Evolutionary conservation across 2,888 invertebrate species (phyloP), one percentile per base, ranked within the genome.

Genomic region (Catocala sponsa): DNA sequence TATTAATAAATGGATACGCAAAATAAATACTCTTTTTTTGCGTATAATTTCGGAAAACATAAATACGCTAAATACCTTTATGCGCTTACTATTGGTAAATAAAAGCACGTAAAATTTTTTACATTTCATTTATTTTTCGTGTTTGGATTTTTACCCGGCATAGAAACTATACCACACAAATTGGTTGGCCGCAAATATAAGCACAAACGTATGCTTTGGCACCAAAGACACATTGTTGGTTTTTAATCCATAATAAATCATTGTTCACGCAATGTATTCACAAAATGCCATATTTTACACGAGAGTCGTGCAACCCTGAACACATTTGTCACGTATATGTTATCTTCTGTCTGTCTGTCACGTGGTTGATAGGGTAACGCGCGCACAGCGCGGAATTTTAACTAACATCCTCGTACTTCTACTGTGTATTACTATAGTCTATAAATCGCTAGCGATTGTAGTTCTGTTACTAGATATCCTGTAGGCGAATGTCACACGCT

Each of bases 341-440:
- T 89, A 91, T 91, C 90, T 85, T 70, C 80, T 78, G 79, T 68
- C 82, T 86, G 86, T 88, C 87, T 86, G 90, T 89, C 88, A 89
- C 86, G 85, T 81, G 83, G 85, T 81, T 87, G 90, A 91, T 90
- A 90, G 86, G 87, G 87, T 91, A 91, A 91, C 87, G 85, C 67
- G 74, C 68, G 72, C 70, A 75, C 80, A 59, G 75, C 63, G 77
- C 73, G 63, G 92, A 91, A 92, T 92, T 82, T 87, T 86, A 90
- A 92, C 85, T 81, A 76, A 76, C 63, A 78, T 73, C 78, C 75
- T 68, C 15, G 52, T 69, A 70, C 78, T 76, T 73, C 77, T 78
- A 72, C 75, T 70, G 63, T 75, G 72, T 64, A 57, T 73, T 77
- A 75, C 69, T 64, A 72, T 70, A 63, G 74, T 68, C 68, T 0